These are phyloP conservation scores for Anser brachyrhynchus DNA, from an alignment of 2,113 vertebrate genomes.

Conservation along the genomic window DNA sequence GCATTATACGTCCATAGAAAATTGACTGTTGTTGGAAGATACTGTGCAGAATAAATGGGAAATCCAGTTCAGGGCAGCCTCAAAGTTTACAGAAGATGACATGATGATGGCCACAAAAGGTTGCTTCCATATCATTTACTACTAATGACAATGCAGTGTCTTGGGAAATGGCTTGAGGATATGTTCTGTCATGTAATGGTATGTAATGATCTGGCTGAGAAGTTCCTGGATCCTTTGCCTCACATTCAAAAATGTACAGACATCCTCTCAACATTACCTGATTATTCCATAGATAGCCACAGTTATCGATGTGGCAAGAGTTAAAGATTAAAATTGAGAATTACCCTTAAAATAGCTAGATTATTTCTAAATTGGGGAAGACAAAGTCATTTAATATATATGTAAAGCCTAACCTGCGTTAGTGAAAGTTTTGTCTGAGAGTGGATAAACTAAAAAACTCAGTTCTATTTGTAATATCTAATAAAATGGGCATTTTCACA, in stretches of 20 bases:
- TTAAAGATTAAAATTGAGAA: background rate
- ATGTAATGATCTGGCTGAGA: constrained; percentile 44
- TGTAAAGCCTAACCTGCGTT: constrained; percentile 8
- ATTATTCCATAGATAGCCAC: background rate
- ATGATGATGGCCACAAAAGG: constrained; percentile 43
- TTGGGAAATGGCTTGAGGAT: constrained; percentile 36
- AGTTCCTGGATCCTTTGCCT: constrained; percentile 11
- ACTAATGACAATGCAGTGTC: constrained; percentile 43
- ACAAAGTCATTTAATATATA: background rate
- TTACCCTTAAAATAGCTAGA: constrained; percentile 19
- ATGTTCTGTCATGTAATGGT: background rate
- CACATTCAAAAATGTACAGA: background rate
- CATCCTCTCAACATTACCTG: background rate
- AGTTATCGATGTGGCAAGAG: background rate
- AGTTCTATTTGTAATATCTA: constrained; percentile 38
- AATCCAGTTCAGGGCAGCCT: background rate
- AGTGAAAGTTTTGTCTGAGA: background rate
- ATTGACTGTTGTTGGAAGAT: background rate
- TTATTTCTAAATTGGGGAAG: background rate
- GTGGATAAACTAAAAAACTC: constrained; percentile 18
- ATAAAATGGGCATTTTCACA: constrained; percentile 37
- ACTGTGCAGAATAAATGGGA: background rate
- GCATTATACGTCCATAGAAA: background rate
- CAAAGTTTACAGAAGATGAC: constrained; percentile 17
- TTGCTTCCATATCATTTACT: constrained; percentile 59